These are phyloP conservation scores for Catamblyrhynchus diadema DNA, from an alignment of 2,797 vertebrate species.

Conservation along the genomic window DNA sequence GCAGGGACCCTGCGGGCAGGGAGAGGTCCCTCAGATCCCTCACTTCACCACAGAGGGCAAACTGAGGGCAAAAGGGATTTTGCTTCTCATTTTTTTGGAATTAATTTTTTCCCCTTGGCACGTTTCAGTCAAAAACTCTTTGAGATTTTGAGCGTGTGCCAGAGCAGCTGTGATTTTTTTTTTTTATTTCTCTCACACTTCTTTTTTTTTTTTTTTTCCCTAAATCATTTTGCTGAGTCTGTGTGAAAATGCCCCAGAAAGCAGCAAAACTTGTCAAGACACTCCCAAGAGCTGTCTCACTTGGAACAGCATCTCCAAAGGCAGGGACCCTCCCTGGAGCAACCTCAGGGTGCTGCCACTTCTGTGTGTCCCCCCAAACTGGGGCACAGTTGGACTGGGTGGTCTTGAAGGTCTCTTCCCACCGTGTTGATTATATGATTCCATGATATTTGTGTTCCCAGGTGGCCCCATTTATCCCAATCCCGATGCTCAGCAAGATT, in stretches of 20 bases:
- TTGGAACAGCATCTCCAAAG: neutral
- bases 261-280: neutral
- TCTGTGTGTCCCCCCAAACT: neutral
- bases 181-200: neutral
- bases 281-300: rapidly evolving
- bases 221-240: constrained; percentile 47
- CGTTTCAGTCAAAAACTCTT: neutral
- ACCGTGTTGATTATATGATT: rapidly evolving
- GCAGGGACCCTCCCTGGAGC: neutral
- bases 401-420: neutral
- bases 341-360: neutral
- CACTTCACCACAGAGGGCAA: neutral
- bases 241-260: constrained; percentile 57
- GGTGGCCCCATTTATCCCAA: rapidly evolving
- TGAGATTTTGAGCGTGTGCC: neutral
- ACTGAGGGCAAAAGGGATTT: neutral
- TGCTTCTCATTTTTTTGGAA: neutral
- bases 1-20: neutral
- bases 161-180: constrained; percentile 46
- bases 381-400: neutral
- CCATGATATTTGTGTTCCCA: neutral
- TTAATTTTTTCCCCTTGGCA: neutral
- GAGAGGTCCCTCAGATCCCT: neutral
- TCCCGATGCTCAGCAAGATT: neutral
- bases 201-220: neutral